phyloP scores from a whole-genome alignment of 2,888 invertebrate genomes.

The Andrena fulva region DNA sequence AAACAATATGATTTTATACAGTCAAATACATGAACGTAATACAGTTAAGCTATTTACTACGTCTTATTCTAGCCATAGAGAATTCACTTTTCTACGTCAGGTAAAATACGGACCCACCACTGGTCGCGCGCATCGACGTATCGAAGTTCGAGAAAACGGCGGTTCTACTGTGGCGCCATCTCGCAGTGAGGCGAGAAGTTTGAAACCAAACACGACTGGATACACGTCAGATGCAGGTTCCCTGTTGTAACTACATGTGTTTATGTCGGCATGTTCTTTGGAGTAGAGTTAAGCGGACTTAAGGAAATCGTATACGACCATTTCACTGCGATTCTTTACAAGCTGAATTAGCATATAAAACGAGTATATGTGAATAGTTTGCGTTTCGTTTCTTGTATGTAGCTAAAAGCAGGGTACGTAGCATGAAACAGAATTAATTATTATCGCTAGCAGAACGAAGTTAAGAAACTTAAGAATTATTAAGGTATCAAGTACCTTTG shows the following conservation, averaged over 20 bases:
- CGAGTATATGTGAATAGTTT: not conserved
- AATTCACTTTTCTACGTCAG: too few relatives aligned
- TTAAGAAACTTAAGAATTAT: not conserved
- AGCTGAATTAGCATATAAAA: slow-evolving; percentile 2
- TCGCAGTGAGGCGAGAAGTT: not conserved
- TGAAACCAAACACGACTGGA: not conserved
- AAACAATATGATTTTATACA: too few relatives aligned
- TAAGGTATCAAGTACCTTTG: not conserved
- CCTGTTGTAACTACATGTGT: not conserved
- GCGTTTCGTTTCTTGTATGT: not conserved
- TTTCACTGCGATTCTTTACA: not conserved
- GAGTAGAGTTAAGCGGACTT: not conserved
- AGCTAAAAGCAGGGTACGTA: slow-evolving; percentile 15
- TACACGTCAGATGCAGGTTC: slow-evolving; percentile 7
- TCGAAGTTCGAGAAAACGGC: too few relatives aligned
- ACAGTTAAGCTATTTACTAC: too few relatives aligned
- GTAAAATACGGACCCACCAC: too few relatives aligned
- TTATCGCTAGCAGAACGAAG: too few relatives aligned
- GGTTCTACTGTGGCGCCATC: not conserved
- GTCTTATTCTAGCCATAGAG: too few relatives aligned
- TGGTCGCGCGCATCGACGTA: too few relatives aligned
- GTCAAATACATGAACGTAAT: too few relatives aligned
- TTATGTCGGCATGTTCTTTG: not conserved
- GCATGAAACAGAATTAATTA: not conserved
- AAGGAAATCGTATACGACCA: too few relatives aligned